phyloP scores from a whole-genome alignment of 2,797 vertebrate species.

The Dipus sagitta region DNA sequence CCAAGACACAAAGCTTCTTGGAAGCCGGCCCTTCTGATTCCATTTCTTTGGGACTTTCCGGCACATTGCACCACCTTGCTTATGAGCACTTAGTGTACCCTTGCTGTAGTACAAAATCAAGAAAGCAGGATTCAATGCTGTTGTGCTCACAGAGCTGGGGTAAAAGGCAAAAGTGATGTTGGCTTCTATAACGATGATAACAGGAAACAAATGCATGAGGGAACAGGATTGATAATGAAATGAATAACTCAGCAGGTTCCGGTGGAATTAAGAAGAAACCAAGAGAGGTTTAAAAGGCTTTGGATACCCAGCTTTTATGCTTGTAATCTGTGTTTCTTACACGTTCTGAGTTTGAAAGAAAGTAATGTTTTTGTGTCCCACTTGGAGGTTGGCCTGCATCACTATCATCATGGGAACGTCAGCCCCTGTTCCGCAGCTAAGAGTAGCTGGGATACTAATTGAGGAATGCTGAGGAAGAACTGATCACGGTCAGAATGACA shows the following conservation, averaged over 20 bases:
- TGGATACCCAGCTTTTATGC: not conserved
- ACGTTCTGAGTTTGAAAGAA: slow-evolving; percentile 17
- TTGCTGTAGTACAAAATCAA: not conserved
- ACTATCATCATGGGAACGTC: slow-evolving; percentile 32
- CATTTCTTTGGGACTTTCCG: not conserved
- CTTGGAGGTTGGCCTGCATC: slow-evolving; percentile 32
- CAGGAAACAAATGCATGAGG: not conserved
- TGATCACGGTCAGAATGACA: not conserved
- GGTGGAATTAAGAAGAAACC: slow-evolving; percentile 23
- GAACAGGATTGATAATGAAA: not conserved
- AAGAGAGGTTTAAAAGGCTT: slow-evolving; percentile 4
- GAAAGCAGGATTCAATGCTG: not conserved
- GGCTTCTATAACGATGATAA: slow-evolving; percentile 22
- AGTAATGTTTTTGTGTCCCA: slow-evolving; percentile 29
- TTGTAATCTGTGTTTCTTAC: not conserved
- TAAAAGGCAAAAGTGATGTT: slow-evolving; percentile 39
- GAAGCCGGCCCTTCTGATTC: not conserved
- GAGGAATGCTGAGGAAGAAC: slow-evolving; percentile 33
- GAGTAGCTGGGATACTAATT: slow-evolving; percentile 68
- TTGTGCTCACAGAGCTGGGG: not conserved
- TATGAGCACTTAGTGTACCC: not conserved
- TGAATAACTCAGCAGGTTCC: not conserved
- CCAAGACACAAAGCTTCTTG: not conserved
- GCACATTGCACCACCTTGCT: not conserved
- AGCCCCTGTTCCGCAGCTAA: slow-evolving; percentile 63